A percentile compares a stretch with the other conserved stretches of the same genome.
These are phyloP conservation scores for Drosophila asahinai DNA, from an alignment of 1,140 invertebrate genomes.

Conservation along the genomic window DNA sequence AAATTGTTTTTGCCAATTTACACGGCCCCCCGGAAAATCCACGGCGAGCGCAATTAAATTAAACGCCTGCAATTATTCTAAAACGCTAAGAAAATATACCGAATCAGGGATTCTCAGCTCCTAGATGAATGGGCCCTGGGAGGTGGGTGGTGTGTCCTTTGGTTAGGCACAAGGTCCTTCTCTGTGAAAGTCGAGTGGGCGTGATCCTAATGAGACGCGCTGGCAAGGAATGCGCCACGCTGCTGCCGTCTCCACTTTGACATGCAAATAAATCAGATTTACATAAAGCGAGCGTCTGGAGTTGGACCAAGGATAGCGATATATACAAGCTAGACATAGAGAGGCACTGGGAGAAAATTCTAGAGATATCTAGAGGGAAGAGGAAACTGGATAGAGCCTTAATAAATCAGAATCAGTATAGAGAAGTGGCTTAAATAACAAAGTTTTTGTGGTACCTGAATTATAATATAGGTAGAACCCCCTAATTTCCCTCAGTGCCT, in stretches of 20 bases:
- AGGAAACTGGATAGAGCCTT: no score
- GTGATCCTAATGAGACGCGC: slow-evolving; percentile 60
- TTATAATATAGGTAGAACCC: not conserved
- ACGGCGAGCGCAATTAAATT: slow-evolving; percentile 77
- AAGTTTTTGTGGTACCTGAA: not conserved
- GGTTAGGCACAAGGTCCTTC: slow-evolving; percentile 4
- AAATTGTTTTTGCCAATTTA: slow-evolving; percentile 66
- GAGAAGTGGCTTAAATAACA: no score
- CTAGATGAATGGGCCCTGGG: slow-evolving; percentile 31
- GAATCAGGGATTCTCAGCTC: slow-evolving; percentile 50
- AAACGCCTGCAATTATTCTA: slow-evolving; percentile 81
- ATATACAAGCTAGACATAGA: slow-evolving; percentile 42
- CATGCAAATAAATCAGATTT: slow-evolving; percentile 85
- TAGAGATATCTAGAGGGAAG: not conserved
- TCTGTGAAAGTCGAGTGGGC: not conserved
- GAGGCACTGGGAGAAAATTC: not conserved
- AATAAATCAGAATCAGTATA: no score
- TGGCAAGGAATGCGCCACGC: slow-evolving; percentile 31
- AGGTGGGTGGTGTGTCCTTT: not conserved
- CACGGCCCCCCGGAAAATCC: slow-evolving; percentile 47
- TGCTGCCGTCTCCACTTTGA: slow-evolving; percentile 67
- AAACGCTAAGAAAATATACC: slow-evolving; percentile 68
- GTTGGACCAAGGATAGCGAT: slow-evolving; percentile 25
- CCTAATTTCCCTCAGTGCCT: not conserved
- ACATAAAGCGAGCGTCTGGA: slow-evolving; percentile 61